Evolutionary conservation across 2,113 vertebrate genomes (phyloP).

Genomic region (Oxyura jamaicensis): DNA sequence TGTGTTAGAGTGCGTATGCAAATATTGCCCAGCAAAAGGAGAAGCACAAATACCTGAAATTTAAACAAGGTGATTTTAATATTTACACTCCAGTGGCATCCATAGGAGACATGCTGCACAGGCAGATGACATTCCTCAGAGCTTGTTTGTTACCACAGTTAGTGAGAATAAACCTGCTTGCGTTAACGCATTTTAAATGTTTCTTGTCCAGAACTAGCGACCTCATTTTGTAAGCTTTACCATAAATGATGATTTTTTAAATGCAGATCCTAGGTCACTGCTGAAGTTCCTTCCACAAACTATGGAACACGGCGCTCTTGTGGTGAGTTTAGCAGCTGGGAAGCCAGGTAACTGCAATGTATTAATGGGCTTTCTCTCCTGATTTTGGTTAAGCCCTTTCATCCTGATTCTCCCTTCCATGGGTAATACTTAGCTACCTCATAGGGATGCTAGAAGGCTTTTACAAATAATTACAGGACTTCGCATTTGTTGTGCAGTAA

Average conservation of each 20-base stretch:
- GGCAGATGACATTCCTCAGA: neutral
- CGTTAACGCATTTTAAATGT: neutral
- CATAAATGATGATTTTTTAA: neutral
- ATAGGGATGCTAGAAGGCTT: conserved; percentile 45
- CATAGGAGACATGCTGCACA: neutral
- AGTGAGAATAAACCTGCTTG: neutral
- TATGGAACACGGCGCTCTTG: neutral
- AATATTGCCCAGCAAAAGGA: neutral
- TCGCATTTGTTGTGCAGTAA: conserved; percentile 37
- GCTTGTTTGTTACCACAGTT: neutral
- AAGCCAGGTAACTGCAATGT: neutral
- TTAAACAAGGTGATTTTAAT: neutral
- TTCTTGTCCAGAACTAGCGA: neutral
- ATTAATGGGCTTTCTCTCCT: neutral
- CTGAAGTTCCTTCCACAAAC: neutral
- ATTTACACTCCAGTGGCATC: neutral
- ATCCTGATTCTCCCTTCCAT: neutral
- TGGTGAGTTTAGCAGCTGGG: neutral
- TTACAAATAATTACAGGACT: conserved; percentile 53
- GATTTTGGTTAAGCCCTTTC: conserved; percentile 19
- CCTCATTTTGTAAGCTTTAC: neutral
- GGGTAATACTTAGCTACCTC: neutral
- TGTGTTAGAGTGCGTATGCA: neutral
- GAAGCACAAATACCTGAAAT: neutral
- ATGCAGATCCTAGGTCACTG: neutral